Evolutionary conservation across 2,113 vertebrate species (phyloP).

Genomic region (Equus przewalskii): DNA sequence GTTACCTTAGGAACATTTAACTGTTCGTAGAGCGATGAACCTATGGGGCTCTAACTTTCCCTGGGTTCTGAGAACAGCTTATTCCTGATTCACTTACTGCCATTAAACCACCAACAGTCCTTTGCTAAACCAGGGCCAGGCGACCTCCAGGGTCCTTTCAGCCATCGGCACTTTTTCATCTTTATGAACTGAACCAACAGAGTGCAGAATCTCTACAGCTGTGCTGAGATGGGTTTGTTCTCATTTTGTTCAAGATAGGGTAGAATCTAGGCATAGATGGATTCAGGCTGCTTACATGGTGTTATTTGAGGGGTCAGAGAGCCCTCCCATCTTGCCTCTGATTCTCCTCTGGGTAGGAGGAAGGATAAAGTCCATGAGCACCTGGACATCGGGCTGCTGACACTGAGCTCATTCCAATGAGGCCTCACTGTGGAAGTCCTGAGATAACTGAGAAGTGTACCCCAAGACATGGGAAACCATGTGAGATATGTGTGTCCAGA

Average conservation of each 20-base stretch:
- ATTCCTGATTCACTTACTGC: not conserved
- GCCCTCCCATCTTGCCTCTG: not conserved
- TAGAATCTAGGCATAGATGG: not conserved
- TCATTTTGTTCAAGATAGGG: not conserved
- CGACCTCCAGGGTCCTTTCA: not conserved
- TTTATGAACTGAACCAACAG: not conserved
- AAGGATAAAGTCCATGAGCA: not conserved
- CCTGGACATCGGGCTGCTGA: not conserved
- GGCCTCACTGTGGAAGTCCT: not conserved
- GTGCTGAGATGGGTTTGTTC: not conserved
- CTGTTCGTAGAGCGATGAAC: not conserved
- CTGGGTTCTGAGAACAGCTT: not conserved
- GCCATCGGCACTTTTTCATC: not conserved
- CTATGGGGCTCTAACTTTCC: not conserved
- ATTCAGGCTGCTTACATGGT: not conserved
- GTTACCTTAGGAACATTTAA: not conserved
- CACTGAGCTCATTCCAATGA: not conserved
- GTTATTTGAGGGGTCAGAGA: not conserved
- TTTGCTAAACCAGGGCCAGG: constrained; percentile 7
- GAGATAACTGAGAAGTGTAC: not conserved
- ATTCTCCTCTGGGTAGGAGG: not conserved
- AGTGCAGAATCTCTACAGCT: not conserved
- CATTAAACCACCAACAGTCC: not conserved
- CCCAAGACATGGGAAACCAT: not conserved
- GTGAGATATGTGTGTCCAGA: not conserved